phyloP scores from a whole-genome alignment of 2,113 vertebrate species.

The Pontoporia blainvillei region DNA sequence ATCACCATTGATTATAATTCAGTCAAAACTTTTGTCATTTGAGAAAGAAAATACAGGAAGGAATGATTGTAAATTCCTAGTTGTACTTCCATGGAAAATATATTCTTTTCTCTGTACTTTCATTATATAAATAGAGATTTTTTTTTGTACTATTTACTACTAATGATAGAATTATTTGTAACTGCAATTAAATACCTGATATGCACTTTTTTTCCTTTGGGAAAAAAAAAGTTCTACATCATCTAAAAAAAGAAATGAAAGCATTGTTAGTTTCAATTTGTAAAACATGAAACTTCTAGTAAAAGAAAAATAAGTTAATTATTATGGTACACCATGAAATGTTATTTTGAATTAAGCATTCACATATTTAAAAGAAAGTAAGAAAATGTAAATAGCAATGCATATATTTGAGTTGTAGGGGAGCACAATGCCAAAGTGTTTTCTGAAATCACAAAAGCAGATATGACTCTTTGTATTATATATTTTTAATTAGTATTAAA shows the following conservation, averaged over 20 bases:
- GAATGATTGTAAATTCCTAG: neutral
- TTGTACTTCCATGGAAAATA: conserved; percentile 13
- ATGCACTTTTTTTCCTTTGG: neutral
- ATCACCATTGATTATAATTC: neutral
- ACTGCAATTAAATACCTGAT: neutral
- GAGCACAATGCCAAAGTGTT: neutral
- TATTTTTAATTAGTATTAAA: neutral
- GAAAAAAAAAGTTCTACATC: neutral
- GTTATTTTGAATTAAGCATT: conserved; percentile 5
- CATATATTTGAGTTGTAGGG: neutral
- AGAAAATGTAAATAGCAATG: neutral
- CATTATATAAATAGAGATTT: neutral
- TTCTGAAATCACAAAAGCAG: neutral
- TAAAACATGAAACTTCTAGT: neutral
- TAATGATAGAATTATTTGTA: neutral
- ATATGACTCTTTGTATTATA: neutral
- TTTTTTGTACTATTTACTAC: neutral
- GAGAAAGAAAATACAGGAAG: neutral
- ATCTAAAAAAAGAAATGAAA: neutral
- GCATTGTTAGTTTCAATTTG: neutral
- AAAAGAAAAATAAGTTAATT: neutral
- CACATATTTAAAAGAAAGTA: neutral
- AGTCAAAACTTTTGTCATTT: neutral
- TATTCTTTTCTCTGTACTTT: neutral
- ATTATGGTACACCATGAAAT: neutral